phyloP scores from a whole-genome alignment of 2,113 vertebrate species.

The Cebus imitator region DNA sequence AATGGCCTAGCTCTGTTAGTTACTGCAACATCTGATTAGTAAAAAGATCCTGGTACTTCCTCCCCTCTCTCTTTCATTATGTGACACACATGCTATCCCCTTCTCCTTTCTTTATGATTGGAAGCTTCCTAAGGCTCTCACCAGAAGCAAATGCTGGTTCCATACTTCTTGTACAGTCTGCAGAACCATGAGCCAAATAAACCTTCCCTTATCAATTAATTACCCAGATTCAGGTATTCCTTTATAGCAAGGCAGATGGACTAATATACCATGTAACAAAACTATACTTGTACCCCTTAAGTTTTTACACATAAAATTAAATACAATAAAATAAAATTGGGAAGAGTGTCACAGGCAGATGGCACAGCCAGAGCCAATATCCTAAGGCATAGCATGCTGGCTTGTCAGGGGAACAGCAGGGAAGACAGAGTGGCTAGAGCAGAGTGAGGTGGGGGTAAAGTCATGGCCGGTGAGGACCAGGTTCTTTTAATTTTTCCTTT shows the following conservation, averaged over 20 bases:
- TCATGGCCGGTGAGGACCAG: neutral
- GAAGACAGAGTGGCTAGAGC: neutral
- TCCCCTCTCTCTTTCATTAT: neutral
- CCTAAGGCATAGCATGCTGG: neutral
- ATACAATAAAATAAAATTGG: neutral
- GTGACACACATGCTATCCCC: neutral
- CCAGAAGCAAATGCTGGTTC: neutral
- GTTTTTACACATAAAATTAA: neutral
- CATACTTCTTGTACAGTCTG: neutral
- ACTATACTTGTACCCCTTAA: neutral
- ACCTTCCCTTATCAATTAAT: neutral
- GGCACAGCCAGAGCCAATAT: neutral
- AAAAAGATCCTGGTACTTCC: neutral
- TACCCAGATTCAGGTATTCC: neutral
- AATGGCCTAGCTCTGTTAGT: neutral
- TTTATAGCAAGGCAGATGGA: neutral
- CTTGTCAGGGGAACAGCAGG: neutral
- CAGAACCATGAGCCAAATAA: neutral
- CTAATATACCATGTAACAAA: neutral
- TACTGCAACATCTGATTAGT: neutral
- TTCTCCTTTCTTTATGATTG: neutral
- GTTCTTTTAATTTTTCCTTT: neutral
- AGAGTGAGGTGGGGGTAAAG: neutral
- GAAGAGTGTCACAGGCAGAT: neutral
- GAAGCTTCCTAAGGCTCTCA: neutral